Percentiles rank a stretch among this genome's conserved stretches.
phyloP scores from a whole-genome alignment of 2,888 invertebrate species.

The Nemoura dubitans region DNA sequence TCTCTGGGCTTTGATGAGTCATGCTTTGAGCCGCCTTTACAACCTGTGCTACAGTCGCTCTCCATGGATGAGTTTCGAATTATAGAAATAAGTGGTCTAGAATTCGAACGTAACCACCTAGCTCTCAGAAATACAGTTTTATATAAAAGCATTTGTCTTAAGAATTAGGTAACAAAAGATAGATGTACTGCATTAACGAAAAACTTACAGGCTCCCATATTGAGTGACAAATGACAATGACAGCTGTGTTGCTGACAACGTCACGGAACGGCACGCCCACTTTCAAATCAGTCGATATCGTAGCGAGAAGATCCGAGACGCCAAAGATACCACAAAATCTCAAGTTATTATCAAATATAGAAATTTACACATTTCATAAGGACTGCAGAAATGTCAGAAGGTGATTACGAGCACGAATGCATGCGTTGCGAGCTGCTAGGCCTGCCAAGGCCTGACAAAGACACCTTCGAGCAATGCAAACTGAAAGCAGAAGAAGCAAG shows the following conservation, averaged over 20 bases:
- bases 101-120: not conserved
- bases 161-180: not conserved
- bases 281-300: not conserved
- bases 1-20: not conserved
- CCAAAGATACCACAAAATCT: not conserved
- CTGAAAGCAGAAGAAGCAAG: slow-evolving; percentile 42
- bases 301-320: not conserved
- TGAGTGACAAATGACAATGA: slow-evolving; percentile 30
- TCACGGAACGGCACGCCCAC: not conserved
- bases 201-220: slow-evolving; percentile 20
- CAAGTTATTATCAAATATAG: not conserved
- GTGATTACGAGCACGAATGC: slow-evolving; percentile 79
- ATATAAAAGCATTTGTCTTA: not conserved
- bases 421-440: slow-evolving; percentile 82
- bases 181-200: not conserved
- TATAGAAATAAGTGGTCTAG: not conserved
- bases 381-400: slow-evolving; percentile 65
- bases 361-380: not conserved
- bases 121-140: not conserved
- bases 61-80: not conserved
- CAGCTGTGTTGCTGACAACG: slow-evolving; percentile 17
- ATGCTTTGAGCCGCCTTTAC: not conserved
- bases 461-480: slow-evolving; percentile 53
- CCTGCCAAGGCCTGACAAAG: slow-evolving; percentile 72
- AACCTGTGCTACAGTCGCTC: not conserved